Conservation (phyloP, 2,888 invertebrate genomes). For the Leptinotarsa juncta region DNA sequence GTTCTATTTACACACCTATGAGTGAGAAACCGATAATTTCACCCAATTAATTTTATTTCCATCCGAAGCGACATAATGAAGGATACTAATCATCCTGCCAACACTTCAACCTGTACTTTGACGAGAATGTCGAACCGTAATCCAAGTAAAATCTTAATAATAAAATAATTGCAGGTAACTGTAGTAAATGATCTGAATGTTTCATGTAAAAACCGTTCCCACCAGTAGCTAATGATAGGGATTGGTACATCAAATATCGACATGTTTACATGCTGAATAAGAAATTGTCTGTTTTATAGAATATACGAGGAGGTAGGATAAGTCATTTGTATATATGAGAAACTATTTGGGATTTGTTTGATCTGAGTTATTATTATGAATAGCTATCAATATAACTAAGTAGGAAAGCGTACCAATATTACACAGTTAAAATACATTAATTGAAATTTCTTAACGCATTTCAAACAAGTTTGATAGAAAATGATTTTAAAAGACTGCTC, state of each 20-base stretch:
- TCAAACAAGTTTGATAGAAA: too few species aligned
- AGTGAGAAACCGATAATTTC: neutral
- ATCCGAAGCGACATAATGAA: slow-evolving; percentile 8
- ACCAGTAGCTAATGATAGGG: slow-evolving; percentile 17
- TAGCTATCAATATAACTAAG: too few species aligned
- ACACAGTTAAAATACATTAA: too few species aligned
- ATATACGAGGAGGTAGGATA: neutral
- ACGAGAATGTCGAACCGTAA: slow-evolving; percentile 15
- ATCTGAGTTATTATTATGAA: too few species aligned
- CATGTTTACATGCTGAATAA: slow-evolving; percentile 22
- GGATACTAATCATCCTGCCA: slow-evolving; percentile 15
- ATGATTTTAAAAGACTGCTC: too few species aligned
- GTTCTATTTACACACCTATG: neutral
- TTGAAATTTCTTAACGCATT: too few species aligned
- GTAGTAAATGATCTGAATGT: slow-evolving; percentile 16
- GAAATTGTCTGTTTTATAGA: neutral
- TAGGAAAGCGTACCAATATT: too few species aligned
- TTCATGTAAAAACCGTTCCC: slow-evolving; percentile 8
- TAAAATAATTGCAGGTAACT: slow-evolving; percentile 13
- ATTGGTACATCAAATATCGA: slow-evolving; percentile 23
- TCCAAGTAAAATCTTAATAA: slow-evolving; percentile 8
- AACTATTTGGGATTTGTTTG: too few species aligned
- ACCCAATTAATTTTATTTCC: neutral
- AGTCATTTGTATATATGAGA: neutral
- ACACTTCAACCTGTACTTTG: slow-evolving; percentile 18